Conservation (phyloP, 1,140 invertebrate genomes). For the Scaptomyza graminum region DNA sequence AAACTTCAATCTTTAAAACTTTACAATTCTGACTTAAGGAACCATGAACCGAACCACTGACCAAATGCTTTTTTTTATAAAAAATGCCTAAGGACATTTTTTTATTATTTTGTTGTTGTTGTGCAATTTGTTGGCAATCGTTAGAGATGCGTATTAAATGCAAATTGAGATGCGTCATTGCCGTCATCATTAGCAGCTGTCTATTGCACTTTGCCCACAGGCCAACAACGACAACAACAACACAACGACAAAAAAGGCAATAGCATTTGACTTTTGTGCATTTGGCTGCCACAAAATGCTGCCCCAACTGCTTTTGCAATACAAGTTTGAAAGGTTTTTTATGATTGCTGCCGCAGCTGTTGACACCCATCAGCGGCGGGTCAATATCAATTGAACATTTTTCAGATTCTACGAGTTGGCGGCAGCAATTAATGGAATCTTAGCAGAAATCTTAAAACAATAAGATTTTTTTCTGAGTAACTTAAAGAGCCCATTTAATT, state of each 20-base stretch:
- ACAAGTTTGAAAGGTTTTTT: constrained; percentile 45
- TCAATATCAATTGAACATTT: constrained; percentile 66
- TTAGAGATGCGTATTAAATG: constrained; percentile 50
- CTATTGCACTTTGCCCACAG: too few relatives aligned
- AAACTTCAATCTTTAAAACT: too few relatives aligned
- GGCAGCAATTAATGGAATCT: constrained; percentile 15
- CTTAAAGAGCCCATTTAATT: constrained; percentile 47
- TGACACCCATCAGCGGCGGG: constrained; percentile 61
- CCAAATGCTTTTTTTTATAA: too few relatives aligned
- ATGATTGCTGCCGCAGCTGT: constrained; percentile 16
- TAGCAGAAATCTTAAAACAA: constrained; percentile 23
- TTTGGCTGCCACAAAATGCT: constrained; percentile 5
- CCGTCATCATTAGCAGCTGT: constrained; percentile 39
- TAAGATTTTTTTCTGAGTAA: constrained; percentile 54
- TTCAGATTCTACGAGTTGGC: constrained; percentile 12
- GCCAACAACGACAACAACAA: not conserved
- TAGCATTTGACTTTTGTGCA: constrained; percentile 68
- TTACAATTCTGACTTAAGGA: too few relatives aligned
- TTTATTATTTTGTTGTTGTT: not conserved
- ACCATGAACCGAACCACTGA: too few relatives aligned
- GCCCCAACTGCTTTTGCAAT: constrained; percentile 51
- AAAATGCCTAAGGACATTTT: not conserved
- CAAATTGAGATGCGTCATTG: constrained; percentile 74
- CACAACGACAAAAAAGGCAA: constrained; percentile 56
- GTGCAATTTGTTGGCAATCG: constrained; percentile 61